These are phyloP conservation scores for Entosphenus tridentatus DNA, from an alignment of 2,113 vertebrate species.

Conservation along the genomic window DNA sequence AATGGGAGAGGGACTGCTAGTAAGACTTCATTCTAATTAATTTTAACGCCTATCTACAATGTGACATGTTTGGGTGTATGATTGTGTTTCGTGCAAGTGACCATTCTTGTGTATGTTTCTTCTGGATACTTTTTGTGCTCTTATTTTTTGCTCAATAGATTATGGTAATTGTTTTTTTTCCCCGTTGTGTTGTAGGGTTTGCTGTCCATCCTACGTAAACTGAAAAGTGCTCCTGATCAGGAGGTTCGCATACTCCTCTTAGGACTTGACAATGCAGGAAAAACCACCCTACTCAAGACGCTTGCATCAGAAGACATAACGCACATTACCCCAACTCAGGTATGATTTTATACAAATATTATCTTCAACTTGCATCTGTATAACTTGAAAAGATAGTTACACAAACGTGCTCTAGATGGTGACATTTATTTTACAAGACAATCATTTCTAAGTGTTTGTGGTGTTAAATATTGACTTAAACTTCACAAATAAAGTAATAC, in stretches of 20 bases:
- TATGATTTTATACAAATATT: background rate
- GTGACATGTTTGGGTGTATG: too few species aligned
- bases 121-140: background rate
- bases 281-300: background rate
- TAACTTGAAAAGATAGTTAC: too few species aligned
- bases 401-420: too few species aligned
- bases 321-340: slow-evolving; percentile 2
- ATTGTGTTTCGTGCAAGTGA: too few species aligned
- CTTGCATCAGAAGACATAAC: slow-evolving; percentile 1
- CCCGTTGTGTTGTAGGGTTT: background rate
- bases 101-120: background rate
- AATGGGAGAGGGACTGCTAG: too few species aligned
- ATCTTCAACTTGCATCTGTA: too few species aligned
- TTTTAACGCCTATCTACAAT: too few species aligned
- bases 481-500: too few species aligned
- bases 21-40: too few species aligned
- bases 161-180: background rate
- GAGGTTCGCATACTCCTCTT: slow-evolving; percentile 2
- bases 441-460: too few species aligned
- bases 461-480: too few species aligned
- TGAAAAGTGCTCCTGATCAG: slow-evolving; percentile 4
- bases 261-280: slow-evolving; percentile 3
- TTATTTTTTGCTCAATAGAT: background rate
- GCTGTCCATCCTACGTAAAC: slow-evolving; percentile 2
- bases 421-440: too few species aligned